Base-by-base conservation (phyloP, 2,797 vertebrate genomes). In the Eremophila alpestris region DNA sequence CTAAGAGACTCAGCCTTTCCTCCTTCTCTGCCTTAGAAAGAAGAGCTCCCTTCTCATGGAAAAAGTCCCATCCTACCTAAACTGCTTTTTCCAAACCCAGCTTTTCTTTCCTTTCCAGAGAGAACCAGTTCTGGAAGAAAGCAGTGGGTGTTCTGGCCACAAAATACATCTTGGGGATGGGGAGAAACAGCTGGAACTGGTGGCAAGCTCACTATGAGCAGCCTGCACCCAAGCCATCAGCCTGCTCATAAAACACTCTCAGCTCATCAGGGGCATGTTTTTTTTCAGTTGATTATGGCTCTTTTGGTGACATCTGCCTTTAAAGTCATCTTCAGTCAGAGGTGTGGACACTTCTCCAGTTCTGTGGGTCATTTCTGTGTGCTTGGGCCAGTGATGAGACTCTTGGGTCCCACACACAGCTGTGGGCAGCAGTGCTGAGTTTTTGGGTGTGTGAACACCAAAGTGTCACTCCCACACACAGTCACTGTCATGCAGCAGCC, bases 361-460 rank as follows among this genome's bases (percentile, higher is more conserved):
- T 51, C 40, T 68, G 34, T 83, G 56, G 10, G 10, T 63, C 64
- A 77, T 9, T 78, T 68, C 21, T 73, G 27, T 36, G 65, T 56
- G 4, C 43, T 65, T 69, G 48, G 51, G 46, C 5, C 12, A 16
- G 38, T 52, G 48, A 40, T 70, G 68, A 68, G 67, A 11, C 30
- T 54, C 10, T 32, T 89, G 63, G 6, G 19, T 85, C 34, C 22
- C 41, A 10, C 56, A 34, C 54, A 0, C 4, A 16, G 23, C 62
- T 59, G 62, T 87, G 81, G 77, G 74, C 51, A 84, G 77, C 46
- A 79, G 0, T n/a, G 78, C 89, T 67, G 78, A 80, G 60, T 13
- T 55, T 34, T 58, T 94, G 89, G 87, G 93, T 51, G 95, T 93
- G 82, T 85, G 58, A 74, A 46, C 38, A 63, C 40, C 43, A 76